Percentiles rank a stretch among this genome's conserved stretches.
Conservation (phyloP, 53 echinoderm and acorn worm genomes). For the Henricia sp. region DNA sequence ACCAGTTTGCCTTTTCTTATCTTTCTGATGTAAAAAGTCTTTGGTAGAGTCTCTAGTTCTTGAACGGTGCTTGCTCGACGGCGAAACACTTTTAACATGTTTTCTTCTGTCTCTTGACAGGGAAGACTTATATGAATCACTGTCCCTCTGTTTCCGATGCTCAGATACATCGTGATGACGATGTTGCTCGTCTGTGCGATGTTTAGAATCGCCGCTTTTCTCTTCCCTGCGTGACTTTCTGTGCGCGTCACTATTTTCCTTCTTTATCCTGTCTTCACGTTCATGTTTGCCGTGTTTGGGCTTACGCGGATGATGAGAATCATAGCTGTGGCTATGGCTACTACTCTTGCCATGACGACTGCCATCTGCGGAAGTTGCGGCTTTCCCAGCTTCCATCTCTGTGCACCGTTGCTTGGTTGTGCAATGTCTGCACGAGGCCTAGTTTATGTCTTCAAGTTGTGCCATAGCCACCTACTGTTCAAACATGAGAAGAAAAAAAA, state of each 20-base stretch:
- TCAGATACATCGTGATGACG: neutral
- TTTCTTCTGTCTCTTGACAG: neutral
- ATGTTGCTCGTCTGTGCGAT: neutral
- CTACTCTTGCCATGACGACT: too few relatives aligned
- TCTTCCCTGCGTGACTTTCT: neutral
- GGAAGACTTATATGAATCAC: neutral
- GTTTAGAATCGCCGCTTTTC: conserved; percentile 10
- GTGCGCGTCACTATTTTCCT: neutral
- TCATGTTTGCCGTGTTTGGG: conserved; percentile 4
- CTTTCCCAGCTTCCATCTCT: too few relatives aligned
- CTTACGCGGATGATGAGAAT: neutral
- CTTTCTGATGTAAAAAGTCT: conserved; percentile 9
- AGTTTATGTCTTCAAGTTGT: too few relatives aligned
- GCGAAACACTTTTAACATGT: neutral
- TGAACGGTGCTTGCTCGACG: neutral
- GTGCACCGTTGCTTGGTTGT: too few relatives aligned
- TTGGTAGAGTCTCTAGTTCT: neutral
- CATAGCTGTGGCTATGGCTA: neutral
- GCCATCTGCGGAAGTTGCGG: too few relatives aligned
- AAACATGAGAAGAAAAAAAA: too few relatives aligned
- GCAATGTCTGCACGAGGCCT: too few relatives aligned
- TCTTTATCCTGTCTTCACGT: neutral
- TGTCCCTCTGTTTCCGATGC: neutral
- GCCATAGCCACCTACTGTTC: too few relatives aligned
- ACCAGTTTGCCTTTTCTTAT: conserved; percentile 37